Conservation (phyloP, 92 coral and sea anemone genomes). For the Epizoanthus ramosus region DNA sequence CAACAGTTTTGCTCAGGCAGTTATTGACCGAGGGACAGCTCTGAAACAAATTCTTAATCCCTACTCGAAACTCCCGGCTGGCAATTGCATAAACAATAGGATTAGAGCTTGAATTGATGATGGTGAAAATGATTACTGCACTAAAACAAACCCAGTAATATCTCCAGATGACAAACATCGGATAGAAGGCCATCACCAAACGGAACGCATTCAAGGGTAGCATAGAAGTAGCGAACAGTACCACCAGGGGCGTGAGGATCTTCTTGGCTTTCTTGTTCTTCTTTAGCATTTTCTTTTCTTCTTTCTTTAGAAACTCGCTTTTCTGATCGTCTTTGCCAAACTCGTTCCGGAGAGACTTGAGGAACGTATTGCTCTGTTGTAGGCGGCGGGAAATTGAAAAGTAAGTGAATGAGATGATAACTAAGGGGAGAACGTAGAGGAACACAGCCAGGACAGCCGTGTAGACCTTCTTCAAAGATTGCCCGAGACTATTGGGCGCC, state of each 20-base stretch:
- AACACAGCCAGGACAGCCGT: background rate
- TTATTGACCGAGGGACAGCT: background rate
- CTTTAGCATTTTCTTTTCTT: constrained; percentile 34
- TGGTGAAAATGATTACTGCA: constrained; percentile 14
- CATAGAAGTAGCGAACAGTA: constrained; percentile 28
- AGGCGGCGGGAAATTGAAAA: constrained; percentile 37
- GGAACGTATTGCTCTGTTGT: constrained; percentile 13
- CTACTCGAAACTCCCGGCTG: constrained; percentile 29
- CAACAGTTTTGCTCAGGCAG: too few relatives aligned
- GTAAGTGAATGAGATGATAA: constrained; percentile 16
- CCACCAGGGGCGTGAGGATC: constrained; percentile 27
- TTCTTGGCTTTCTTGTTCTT: constrained; percentile 44
- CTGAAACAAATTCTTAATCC: background rate
- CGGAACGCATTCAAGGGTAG: constrained; percentile 29
- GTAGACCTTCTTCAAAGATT: background rate
- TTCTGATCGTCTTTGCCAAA: background rate
- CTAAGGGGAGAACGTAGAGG: constrained; percentile 13
- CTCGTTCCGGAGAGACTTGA: constrained; percentile 10
- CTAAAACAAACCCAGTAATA: constrained; percentile 32
- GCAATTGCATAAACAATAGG: constrained; percentile 30
- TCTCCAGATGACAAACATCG: constrained; percentile 1
- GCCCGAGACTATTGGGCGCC: constrained; percentile 9
- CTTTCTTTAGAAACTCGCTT: constrained; percentile 33
- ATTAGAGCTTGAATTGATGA: constrained; percentile 27
- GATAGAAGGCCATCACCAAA: constrained; percentile 25